Base-by-base conservation (phyloP, 2,797 vertebrate genomes). In the Sebastes alutus region DNA sequence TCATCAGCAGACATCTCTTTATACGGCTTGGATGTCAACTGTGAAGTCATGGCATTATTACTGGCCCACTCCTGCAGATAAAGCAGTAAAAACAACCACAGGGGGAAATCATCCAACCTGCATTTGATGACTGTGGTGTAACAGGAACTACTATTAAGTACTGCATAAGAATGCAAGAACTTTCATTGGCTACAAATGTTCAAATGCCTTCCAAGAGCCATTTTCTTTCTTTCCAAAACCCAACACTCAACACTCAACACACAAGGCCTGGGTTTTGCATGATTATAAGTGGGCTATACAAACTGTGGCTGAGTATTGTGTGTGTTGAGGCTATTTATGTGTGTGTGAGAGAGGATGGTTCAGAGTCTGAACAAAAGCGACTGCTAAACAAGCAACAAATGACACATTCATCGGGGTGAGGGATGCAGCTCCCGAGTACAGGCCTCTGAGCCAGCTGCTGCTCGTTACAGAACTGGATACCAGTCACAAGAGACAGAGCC, bases 361-460 rank as follows among this genome's bases (percentile, higher is more conserved):
- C 60, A 80, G 73, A 30, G 69, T 62, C 58, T 64, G 86, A 85
- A 93, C 86, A 94, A 93, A 91, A 88, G 90, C 62, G 72, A 88
- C 75, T 70, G 82, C 90, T 84, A 94, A 94, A 93, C 87, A 87
- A 90, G 88, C 92, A 91, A 93, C 93, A 94, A 94, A 91, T 91
- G 93, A 89, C 92, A 92, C 93, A 93, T 94, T 94, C 86, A 94
- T 91, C 85, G 75, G 91, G 74, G 82, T 72, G 80, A 91, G 92
- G 87, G 93, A 89, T 89, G 91, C 91, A 67, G 87, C 90, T 89
- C 87, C 86, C 42, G 80, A 89, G 89, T 73, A 76, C 88, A 83
- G 92, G 89, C 91, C 91, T 91, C 90, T 59, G 81, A 86, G 88
- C 88, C 93, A 94, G 94, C 93, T 95, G 94, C 92, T 93, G 92